A percentile compares a stretch with the other conserved stretches of the same genome.
Evolutionary conservation across 2,113 vertebrate species (phyloP).

Genomic region (Pipra filicauda): DNA sequence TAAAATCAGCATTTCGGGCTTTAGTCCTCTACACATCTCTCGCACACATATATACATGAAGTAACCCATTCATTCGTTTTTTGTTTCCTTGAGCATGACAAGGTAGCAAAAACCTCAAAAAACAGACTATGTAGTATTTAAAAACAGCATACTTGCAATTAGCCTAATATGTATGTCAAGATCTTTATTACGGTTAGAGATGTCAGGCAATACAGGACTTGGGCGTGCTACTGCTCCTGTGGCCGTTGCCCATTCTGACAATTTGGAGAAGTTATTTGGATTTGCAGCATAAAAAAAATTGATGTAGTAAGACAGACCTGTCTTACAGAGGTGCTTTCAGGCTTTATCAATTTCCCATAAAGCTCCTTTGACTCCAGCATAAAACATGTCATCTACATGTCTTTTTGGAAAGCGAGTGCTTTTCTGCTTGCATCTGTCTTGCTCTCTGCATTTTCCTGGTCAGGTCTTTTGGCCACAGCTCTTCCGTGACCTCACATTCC

Average conservation of each 20-base stretch:
- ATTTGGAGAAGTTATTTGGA: background rate
- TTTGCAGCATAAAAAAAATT: background rate
- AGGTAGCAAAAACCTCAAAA: background rate
- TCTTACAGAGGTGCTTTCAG: background rate
- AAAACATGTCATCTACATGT: background rate
- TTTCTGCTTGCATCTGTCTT: background rate
- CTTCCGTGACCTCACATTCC: background rate
- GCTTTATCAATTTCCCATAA: background rate
- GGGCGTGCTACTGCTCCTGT: background rate
- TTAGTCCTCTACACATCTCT: background rate
- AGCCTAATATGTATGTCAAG: background rate
- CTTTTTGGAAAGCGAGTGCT: background rate
- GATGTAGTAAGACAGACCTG: background rate
- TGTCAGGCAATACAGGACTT: background rate
- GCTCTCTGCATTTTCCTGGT: background rate
- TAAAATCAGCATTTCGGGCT: background rate
- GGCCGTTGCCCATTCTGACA: background rate
- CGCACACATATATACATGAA: accelerated
- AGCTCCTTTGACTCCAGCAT: background rate
- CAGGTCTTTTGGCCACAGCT: background rate
- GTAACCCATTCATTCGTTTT: background rate
- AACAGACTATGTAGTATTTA: background rate
- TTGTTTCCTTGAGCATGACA: background rate
- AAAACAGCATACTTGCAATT: background rate
- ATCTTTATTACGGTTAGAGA: background rate